These are phyloP conservation scores for Germaria angustata DNA, from an alignment of 2,888 invertebrate genomes.

Conservation along the genomic window DNA sequence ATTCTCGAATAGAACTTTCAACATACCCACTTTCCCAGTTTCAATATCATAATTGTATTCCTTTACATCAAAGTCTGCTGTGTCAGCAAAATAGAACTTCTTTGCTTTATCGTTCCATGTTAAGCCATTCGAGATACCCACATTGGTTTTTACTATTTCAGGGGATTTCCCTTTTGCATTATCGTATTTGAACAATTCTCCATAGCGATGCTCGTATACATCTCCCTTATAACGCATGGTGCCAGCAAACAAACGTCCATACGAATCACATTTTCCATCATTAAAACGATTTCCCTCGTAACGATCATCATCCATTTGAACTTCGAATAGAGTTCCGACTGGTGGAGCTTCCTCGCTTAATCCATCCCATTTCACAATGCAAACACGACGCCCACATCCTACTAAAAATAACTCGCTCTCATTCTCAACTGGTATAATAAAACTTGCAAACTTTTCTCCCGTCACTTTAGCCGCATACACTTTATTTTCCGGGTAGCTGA, in stretches of 20 bases:
- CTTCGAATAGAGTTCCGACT: constrained; percentile 81
- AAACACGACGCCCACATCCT: constrained; percentile 83
- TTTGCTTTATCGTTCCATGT: constrained; percentile 86
- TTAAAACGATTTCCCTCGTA: constrained; percentile 84
- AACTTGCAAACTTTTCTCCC: constrained; percentile 79
- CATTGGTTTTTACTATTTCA: constrained; percentile 74
- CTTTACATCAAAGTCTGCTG: constrained; percentile 84
- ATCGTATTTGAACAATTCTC: constrained; percentile 76
- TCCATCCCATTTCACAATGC: constrained; percentile 85
- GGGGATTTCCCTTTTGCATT: constrained; percentile 68
- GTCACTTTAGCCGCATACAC: constrained; percentile 81
- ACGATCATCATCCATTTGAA: constrained; percentile 82
- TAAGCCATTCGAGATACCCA: constrained; percentile 88
- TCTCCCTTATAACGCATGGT: constrained; percentile 78
- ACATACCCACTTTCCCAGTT: constrained; percentile 84
- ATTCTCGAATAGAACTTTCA: not conserved
- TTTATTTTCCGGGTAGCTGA: constrained; percentile 80
- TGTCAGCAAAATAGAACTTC: constrained; percentile 89
- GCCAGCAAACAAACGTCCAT: constrained; percentile 88
- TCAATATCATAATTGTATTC: constrained; percentile 87
- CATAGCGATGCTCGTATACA: constrained; percentile 75
- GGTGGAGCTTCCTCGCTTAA: constrained; percentile 81
- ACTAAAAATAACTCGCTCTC: constrained; percentile 83
- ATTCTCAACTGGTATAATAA: constrained; percentile 85
- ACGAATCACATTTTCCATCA: constrained; percentile 89